Evolutionary conservation across 64 coral and sea anemone species (phyloP).

Genomic region (Porites australiensis): DNA sequence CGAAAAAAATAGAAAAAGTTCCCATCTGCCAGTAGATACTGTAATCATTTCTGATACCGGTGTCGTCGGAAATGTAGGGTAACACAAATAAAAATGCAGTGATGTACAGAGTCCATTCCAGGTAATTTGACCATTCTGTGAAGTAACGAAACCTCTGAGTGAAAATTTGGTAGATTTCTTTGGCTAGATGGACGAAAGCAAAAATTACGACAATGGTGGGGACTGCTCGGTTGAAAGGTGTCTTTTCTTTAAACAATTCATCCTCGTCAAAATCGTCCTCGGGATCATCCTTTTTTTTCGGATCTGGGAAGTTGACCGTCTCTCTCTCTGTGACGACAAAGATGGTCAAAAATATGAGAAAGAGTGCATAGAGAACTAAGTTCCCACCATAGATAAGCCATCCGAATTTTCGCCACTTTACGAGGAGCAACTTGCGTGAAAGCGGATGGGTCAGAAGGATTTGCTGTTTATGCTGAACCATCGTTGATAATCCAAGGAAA

Average conservation of each 20-base stretch:
- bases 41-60: not conserved
- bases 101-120: constrained; percentile 64
- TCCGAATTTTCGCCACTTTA: constrained; percentile 78
- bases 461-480: constrained; percentile 65
- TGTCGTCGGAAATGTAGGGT: constrained; percentile 40
- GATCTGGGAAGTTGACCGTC: not conserved
- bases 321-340: constrained; percentile 49
- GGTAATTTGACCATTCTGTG: constrained; percentile 38
- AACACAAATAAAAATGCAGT: constrained; percentile 50
- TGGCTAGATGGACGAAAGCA: constrained; percentile 32
- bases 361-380: constrained; percentile 37
- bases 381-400: constrained; percentile 45
- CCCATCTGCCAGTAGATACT: constrained; percentile 63
- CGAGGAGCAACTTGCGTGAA: constrained; percentile 46
- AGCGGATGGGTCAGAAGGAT: constrained; percentile 58
- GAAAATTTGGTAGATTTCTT: constrained; percentile 72
- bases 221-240: constrained; percentile 17
- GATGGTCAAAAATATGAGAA: constrained; percentile 13
- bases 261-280: not conserved
- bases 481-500: constrained; percentile 37
- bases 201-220: constrained; percentile 23
- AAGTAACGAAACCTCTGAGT: constrained; percentile 61
- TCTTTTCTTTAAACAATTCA: not conserved
- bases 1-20: constrained; percentile 59
- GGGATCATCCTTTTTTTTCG: not conserved